A percentile compares a stretch with the other conserved stretches of the same genome.
Conservation (phyloP, 1,140 invertebrate genomes). For the Schlechtendalia chinensis region DNA sequence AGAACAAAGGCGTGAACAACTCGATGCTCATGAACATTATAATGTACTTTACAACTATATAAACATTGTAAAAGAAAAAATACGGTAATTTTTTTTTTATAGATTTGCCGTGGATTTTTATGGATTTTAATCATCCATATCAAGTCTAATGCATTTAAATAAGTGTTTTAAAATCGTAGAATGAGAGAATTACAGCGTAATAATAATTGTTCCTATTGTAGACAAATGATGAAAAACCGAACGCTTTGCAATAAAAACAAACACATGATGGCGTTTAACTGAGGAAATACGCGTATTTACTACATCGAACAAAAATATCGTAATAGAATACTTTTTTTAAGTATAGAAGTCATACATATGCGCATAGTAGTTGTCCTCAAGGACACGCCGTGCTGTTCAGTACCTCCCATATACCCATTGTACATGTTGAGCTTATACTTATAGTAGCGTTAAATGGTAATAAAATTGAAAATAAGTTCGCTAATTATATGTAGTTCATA, state of each 20-base stretch:
- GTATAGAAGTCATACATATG: not conserved
- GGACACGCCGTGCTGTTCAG: not conserved
- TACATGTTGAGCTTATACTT: too few relatives aligned
- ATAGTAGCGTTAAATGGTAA: not conserved
- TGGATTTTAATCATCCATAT: not conserved
- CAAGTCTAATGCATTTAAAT: not conserved
- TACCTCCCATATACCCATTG: too few relatives aligned
- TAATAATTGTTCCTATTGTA: not conserved
- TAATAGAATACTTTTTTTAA: not conserved
- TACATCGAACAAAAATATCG: not conserved
- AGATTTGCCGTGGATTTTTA: not conserved
- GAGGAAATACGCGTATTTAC: not conserved
- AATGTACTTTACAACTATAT: not conserved
- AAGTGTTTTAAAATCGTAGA: not conserved
- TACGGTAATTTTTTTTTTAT: not conserved
- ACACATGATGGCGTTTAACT: not conserved
- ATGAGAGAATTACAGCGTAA: not conserved
- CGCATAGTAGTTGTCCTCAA: conserved; percentile 13
- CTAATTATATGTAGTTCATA: not conserved
- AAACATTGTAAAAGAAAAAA: not conserved
- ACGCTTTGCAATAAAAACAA: not conserved
- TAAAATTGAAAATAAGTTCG: conserved; percentile 17
- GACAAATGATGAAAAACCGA: not conserved
- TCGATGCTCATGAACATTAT: not conserved
- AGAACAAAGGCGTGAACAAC: not conserved